Evolutionary conservation across 2,113 vertebrate species (phyloP), one percentile per base, ranked within the genome.

Genomic region (Prolemur simus): DNA sequence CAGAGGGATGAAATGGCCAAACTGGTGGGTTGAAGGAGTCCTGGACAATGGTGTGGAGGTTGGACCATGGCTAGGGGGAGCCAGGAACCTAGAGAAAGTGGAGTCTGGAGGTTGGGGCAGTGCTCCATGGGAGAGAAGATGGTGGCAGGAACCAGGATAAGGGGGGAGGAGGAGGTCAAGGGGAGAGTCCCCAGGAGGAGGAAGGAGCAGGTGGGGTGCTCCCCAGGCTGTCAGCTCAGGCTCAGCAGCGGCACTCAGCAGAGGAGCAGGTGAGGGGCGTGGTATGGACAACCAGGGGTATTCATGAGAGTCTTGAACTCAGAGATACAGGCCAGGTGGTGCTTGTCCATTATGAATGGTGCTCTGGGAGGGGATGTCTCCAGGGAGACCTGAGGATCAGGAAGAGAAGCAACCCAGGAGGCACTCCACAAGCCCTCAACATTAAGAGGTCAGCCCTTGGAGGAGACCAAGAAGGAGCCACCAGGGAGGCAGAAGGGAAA

Each of bases 221-320:
- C n/a, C 37, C 63, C 17, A 27, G 42, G 29, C 23, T 32, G 34
- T 49, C 12, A 64, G n/a, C 37, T 66, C 63, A 71, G 42, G 66
- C 14, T 60, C 11, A 20, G 56, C 15, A n/a, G n/a, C 0, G 0
- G 64, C 17, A 49, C n/a, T 4, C 12, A 39, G 12, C 20, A 17
- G 66, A 54, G 49, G 21, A 58, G n/a, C 18, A n/a, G 81, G 11
- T n/a, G 10, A 21, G 23, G 5, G 8, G 6, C 49, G 4, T 5
- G 7, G 21, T 27, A 54, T 5, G 18, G 12, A 63, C 9, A 8
- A 4, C 14, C 39, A n/a, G 3, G 11, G 37, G 4, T 1, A 0
- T 25, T 78, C 23, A 15, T 21, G 15, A 74, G 45, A 56, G 39
- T 58, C 74, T 17, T 54, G 11, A 90, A 63, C 45, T 63, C 52